Evolutionary conservation across 2,113 vertebrate species (phyloP), one percentile per base, ranked within the genome.

Genomic region (Ameiurus melas): DNA sequence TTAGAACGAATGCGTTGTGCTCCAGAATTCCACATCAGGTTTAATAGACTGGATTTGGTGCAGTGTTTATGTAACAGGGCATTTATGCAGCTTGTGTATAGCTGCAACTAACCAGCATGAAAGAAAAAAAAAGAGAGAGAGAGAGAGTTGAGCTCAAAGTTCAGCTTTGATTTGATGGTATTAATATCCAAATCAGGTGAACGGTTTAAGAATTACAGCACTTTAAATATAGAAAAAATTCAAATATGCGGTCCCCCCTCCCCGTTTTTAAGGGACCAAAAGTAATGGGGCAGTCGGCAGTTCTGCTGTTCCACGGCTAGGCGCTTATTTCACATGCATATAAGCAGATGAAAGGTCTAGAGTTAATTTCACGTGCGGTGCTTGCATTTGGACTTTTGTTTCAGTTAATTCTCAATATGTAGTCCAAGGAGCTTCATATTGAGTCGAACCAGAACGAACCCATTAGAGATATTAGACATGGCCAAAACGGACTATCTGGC

Each of bases 21-120:
- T 57, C n/a, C 30, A 55, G 77, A 55, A 7, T 51, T 70, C 13
- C 17, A 53, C 57, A 25, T 39, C 33, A 62, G 20, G 57, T 39
- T 62, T 62, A 62, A 36, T 25, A 22, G 22, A 62, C 71, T 77
- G 53, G 36, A 4, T 86, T 77, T 86, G 83, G 85, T 51, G 85
- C 85, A 62, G 71, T 71, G 68, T 57, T 83, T 60, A 88, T 77
- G 53, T 62, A 78, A 47, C 85, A 30, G 57, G 13, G 27, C 57
- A 78, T 55, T 47, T 20, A 25, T 85, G 47, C 66, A 36, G 83
- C 80, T 83, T 36, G 22, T 14, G 80, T 36, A 27, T 62, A 8
- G 39, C 33, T 83, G 80, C 57, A 83, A 9, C 79, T 13, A 57
- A 57, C 51, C 78, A 80, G 53, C 27, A 51, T 78, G 43, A 14